Evolutionary conservation across 2,888 invertebrate genomes (phyloP).

Genomic region (Pimpla rufipes): DNA sequence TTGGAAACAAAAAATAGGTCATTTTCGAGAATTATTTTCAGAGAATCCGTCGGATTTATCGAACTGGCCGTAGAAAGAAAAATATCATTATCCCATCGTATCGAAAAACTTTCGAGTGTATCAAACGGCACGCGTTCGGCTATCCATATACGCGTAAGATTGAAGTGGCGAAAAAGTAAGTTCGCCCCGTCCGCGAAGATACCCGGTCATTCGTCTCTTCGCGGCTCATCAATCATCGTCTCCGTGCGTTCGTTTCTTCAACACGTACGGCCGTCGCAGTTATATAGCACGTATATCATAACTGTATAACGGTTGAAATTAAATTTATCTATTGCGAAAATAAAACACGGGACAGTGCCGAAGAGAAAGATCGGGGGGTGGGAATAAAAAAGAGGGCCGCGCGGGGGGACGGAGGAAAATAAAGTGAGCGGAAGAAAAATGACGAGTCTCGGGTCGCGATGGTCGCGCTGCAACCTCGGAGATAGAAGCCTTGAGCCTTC

Average conservation of each 20-base stretch:
- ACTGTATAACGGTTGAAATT: constrained; percentile 35
- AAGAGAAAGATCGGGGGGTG: constrained; percentile 30
- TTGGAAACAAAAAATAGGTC: no score
- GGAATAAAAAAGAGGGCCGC: constrained; percentile 12
- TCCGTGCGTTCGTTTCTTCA: constrained; percentile 38
- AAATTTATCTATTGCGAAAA: constrained; percentile 54
- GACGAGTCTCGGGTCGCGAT: constrained; percentile 30
- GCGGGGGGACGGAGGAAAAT: constrained; percentile 10
- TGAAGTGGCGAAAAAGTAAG: constrained; percentile 42
- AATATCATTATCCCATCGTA: neutral
- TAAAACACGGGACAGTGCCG: constrained; percentile 33
- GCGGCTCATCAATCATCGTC: constrained; percentile 68
- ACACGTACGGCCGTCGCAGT: neutral
- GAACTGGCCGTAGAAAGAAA: neutral
- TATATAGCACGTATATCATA: constrained; percentile 4
- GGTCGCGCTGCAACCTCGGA: constrained; percentile 8
- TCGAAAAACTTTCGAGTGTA: constrained; percentile 15
- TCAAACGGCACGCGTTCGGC: neutral
- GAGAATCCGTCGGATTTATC: no score
- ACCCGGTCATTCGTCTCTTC: constrained; percentile 43
- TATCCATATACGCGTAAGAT: constrained; percentile 35
- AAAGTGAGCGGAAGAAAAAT: constrained; percentile 48
- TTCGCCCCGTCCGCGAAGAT: constrained; percentile 18
- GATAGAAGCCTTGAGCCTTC: constrained; percentile 21
- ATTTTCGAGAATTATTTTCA: no score